phyloP scores from a whole-genome alignment of 2,888 invertebrate species.

The Sinodicranocentrus sp. region DNA sequence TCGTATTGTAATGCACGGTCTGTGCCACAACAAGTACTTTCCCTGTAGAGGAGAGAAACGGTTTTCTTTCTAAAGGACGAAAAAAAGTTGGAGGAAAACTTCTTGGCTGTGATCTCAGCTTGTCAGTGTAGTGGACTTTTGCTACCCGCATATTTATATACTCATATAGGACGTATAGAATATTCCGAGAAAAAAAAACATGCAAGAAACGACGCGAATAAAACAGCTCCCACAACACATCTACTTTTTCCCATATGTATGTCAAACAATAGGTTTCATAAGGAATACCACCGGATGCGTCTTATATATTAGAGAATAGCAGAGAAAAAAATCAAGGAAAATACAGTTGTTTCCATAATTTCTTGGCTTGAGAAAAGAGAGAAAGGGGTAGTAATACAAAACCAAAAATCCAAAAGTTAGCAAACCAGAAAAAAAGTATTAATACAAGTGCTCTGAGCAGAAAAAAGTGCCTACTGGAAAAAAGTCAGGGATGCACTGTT shows the following conservation, averaged over 20 bases:
- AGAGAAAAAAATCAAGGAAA: not conserved
- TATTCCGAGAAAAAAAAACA: no score
- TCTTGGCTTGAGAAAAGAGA: constrained; percentile 22
- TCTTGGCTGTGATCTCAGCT: constrained; percentile 31
- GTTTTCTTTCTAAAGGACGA: not conserved
- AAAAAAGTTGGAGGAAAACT: constrained; percentile 21
- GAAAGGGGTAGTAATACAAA: not conserved
- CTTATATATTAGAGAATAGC: not conserved
- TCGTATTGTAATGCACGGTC: constrained; percentile 16
- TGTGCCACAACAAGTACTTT: constrained; percentile 25
- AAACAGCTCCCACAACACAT: no score
- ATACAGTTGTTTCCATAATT: constrained; percentile 23
- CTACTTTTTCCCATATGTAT: no score
- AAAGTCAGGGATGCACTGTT: no score
- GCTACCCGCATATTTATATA: no score
- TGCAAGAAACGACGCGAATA: no score
- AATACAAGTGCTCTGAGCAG: not conserved
- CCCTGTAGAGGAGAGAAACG: not conserved
- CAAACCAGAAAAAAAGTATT: constrained; percentile 18
- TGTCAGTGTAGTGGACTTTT: constrained; percentile 18
- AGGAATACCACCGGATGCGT: no score
- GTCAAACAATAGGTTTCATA: no score
- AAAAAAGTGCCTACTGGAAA: not conserved
- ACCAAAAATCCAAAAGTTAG: not conserved
- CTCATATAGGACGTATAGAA: no score